Evolutionary conservation across 2,797 vertebrate species (phyloP), one percentile per base, ranked within the genome.

Genomic region (Parauchenoglanis ngamensis): DNA sequence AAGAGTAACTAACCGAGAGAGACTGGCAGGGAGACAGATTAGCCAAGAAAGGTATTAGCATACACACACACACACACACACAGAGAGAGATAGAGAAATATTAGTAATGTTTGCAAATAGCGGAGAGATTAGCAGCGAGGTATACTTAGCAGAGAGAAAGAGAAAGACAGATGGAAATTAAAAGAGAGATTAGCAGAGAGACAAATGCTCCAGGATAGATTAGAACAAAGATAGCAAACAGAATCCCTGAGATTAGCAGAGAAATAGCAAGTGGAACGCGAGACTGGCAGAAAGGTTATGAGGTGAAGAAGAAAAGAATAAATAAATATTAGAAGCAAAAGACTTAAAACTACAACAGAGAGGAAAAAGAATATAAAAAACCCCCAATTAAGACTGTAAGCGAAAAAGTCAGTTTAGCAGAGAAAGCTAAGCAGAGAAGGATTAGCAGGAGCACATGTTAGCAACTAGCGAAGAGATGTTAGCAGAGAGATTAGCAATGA

Each of bases 31-130:
- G 23, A n/a, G 21, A 75, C 44, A 12, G 40, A 59, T 79, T 79
- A 79, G 54, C 77, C 1, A 56, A 59, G 54, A 57, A 57, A 59
- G 19, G 61, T 35, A 35, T 59, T 15, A 52, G 49, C 49, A 54
- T 35, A 35, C 35, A 35, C 35, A 35, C 35, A 35, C 35, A 35
- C 35, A 35, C 35, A 35, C 35, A 35, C 35, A 35, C 35, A 35
- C 35, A 35, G 46, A 77, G 23, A n/a, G 49, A 79, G n/a, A 56
- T 17, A 56, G 76, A 19, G 10, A 31, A 54, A 25, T 31, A 56
- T 79, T 35, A 79, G 77, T 31, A 56, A 28, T 35, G 44, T 28
- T 52, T 52, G 75, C 75, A 52, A n/a, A 77, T 79, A 79, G 77
- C 28, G 59, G 59, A 59, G 31, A 75, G 44, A n/a, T 46, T 49